phyloP scores from a whole-genome alignment of 1,140 invertebrate genomes.

The Pseudomyrmex pallidus region DNA sequence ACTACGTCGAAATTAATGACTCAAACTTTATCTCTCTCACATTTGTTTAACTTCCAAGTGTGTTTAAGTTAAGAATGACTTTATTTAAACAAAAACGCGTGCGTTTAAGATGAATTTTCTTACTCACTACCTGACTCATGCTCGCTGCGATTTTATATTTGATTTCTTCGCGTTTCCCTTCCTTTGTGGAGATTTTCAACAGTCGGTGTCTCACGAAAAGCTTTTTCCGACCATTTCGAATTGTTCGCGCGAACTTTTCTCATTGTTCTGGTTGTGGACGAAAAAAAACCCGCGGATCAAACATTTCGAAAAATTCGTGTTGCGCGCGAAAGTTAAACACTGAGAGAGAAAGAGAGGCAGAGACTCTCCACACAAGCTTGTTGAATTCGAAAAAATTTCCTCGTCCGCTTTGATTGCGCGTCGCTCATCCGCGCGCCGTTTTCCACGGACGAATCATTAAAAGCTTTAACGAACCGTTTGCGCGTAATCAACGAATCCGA shows the following conservation, averaged over 20 bases:
- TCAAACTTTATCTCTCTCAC: not conserved
- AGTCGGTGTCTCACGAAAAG: not conserved
- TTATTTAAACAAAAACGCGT: not conserved
- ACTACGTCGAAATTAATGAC: not conserved
- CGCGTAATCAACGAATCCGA: constrained; percentile 56
- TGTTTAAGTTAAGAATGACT: not conserved
- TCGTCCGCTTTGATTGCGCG: constrained; percentile 43
- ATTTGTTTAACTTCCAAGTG: not conserved
- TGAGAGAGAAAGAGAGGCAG: not conserved
- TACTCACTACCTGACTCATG: not conserved
- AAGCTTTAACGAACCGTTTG: constrained; percentile 66
- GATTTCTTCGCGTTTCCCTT: not conserved
- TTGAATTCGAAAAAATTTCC: not conserved
- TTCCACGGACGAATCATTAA: constrained; percentile 64
- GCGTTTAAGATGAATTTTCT: not conserved
- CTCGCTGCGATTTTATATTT: no score
- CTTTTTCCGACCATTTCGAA: no score
- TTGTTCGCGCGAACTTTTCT: constrained; percentile 22
- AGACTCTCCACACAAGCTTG: no score
- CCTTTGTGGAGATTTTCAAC: not conserved
- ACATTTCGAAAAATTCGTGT: constrained; percentile 17
- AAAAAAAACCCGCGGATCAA: constrained; percentile 16
- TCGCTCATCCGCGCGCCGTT: constrained; percentile 4
- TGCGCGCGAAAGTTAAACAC: not conserved
- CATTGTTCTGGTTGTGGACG: constrained; percentile 27